Evolutionary conservation across 2,113 vertebrate species (phyloP).

Genomic region (Ammodramus savannarum): DNA sequence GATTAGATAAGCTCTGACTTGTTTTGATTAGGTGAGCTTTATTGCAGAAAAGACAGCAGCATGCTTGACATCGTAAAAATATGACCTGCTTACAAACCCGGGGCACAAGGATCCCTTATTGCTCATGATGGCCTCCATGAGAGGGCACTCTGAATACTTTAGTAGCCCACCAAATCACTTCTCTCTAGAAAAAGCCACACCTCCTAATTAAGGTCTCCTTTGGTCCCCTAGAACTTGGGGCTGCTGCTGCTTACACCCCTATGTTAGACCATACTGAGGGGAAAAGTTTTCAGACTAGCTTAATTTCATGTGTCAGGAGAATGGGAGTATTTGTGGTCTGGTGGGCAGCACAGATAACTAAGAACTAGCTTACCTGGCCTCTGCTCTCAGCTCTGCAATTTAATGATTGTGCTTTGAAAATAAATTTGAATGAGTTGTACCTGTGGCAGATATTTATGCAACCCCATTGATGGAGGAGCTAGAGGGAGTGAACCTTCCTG

Average conservation of each 20-base stretch:
- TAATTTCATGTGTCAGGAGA: neutral
- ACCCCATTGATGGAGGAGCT: neutral
- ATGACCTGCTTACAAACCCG: neutral
- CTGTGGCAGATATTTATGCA: neutral
- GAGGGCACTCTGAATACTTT: neutral
- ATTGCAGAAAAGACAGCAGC: conserved; percentile 23
- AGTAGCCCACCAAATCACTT: neutral
- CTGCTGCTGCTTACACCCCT: neutral
- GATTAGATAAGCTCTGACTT: conserved; percentile 61
- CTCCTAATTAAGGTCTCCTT: neutral
- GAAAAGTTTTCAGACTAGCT: neutral
- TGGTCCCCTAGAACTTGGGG: neutral
- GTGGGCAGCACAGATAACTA: neutral
- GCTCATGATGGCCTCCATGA: fast-evolving
- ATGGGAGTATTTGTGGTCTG: neutral
- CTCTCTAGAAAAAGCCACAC: neutral
- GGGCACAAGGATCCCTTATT: neutral
- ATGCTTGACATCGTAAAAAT: neutral
- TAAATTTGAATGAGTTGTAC: neutral
- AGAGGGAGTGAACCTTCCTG: neutral
- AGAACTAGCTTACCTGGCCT: neutral
- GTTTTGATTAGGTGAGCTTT: conserved; percentile 58
- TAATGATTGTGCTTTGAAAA: neutral
- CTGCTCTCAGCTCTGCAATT: neutral
- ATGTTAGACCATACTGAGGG: neutral